Evolutionary conservation across 2,113 vertebrate species (phyloP).

Genomic region (Amphiprion ocellaris): DNA sequence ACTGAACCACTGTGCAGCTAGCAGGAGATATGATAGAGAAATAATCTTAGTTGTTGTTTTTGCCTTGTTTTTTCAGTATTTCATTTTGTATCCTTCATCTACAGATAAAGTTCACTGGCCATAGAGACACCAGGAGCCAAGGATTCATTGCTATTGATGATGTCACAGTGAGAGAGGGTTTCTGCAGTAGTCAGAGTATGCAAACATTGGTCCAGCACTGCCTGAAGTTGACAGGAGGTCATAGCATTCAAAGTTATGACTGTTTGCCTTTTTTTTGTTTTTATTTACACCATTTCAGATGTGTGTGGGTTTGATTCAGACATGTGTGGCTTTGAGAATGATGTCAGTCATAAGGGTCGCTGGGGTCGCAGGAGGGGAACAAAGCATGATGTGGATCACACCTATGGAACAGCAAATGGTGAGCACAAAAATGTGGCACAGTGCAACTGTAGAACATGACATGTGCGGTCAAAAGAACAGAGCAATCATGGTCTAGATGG

Average conservation of each 20-base stretch:
- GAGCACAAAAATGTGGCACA: conserved; percentile 18
- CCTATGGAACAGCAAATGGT: conserved; percentile 81
- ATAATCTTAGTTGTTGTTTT: too few relatives aligned
- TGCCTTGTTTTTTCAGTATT: not conserved
- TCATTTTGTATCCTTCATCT: not conserved
- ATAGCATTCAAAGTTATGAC: not conserved
- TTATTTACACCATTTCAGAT: conserved; percentile 53
- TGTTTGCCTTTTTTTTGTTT: not conserved
- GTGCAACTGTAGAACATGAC: not conserved
- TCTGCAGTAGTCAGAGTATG: conserved; percentile 73
- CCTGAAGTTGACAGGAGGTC: not conserved
- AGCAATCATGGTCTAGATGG: not conserved
- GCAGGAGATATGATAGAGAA: too few relatives aligned
- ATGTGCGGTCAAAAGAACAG: not conserved
- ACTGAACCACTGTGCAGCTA: too few relatives aligned
- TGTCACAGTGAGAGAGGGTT: conserved; percentile 75
- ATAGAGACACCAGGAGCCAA: conserved; percentile 58
- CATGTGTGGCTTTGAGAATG: conserved; percentile 76
- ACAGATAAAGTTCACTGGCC: conserved; percentile 78
- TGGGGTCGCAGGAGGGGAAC: conserved; percentile 74
- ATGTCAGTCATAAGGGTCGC: conserved; percentile 42
- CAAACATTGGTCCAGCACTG: not conserved
- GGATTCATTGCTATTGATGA: conserved; percentile 86
- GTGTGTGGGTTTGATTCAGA: conserved; percentile 80
- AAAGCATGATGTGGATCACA: conserved; percentile 77